Evolutionary conservation across 2,888 invertebrate genomes (phyloP), one percentile per base, ranked within the genome.

Genomic region (Azorinus chamasolen): DNA sequence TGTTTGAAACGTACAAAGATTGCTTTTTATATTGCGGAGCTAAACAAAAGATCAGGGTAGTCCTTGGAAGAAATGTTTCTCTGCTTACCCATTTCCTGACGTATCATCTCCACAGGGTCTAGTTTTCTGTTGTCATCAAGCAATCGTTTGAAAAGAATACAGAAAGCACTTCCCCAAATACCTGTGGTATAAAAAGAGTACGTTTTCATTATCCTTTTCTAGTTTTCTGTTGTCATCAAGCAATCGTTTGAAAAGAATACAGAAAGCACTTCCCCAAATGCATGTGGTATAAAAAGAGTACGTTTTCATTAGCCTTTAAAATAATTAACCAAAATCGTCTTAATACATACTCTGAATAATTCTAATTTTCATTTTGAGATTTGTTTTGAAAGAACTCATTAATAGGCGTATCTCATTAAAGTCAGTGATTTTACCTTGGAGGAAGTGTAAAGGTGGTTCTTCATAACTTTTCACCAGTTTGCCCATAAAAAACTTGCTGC

Each of bases 101-200:
- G 79, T 18, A 89, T 89, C 89, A 88, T 89, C 79, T 88, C 89
- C 0, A 87, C 88, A 0, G 90, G 90, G 74, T 90, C 91, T n/a
- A 88, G 57, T 45, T 86, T 87, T 46, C 88, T 88, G 61, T 91
- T 92, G 62, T 93, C 92, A 22, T 92, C 91, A 22, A 93, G 79
- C 25, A 93, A 84, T 24, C 93, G 85, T 74, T 92, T 93, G 82
- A 94, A 93, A 20, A 93, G 89, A 48, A 94, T 93, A 79, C 93
- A 92, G 82, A 93, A 94, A 0, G 94, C 94, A 83, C 93, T 94
- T 32, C 94, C 94, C 94, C 94, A 94, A 45, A 94, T 91, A 24
- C 94, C 94, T 91, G 71, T 0, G 76, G 59, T 43, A 68, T 51
- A 20, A 43, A 10, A 46, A 22, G 16, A 45, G 4, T 16, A 32